Percentiles rank a stretch among this genome's conserved stretches.
Conservation (phyloP, 1,140 invertebrate genomes). For the Steinernema feltiae region DNA sequence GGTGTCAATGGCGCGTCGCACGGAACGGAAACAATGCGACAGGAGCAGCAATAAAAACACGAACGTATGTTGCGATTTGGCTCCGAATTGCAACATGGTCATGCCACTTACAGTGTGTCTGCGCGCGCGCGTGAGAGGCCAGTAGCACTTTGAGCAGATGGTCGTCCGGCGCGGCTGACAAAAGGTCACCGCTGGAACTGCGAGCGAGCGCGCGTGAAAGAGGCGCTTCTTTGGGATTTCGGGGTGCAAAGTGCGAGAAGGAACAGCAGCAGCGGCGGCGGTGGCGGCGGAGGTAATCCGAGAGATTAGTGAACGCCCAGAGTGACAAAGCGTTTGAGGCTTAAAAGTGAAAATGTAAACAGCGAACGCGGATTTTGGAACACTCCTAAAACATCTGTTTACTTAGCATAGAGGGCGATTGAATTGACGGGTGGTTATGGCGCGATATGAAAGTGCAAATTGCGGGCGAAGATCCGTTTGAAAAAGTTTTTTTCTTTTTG, state of each 20-base stretch:
- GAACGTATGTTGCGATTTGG: not conserved
- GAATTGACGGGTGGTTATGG: not conserved
- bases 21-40: not conserved
- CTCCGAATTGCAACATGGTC: not conserved
- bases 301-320: not conserved
- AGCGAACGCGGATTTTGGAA: not conserved
- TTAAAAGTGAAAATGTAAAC: not conserved
- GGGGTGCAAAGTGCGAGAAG: not conserved
- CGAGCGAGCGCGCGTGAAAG: not conserved
- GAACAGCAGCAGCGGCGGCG: not conserved
- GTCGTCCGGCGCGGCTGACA: constrained; percentile 5
- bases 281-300: not conserved
- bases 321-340: not conserved
- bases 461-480: not conserved
- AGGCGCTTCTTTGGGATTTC: not conserved
- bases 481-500: too few relatives aligned
- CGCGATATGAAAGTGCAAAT: not conserved
- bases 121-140: not conserved
- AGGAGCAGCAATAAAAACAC: not conserved
- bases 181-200: not conserved
- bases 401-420: not conserved
- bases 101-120: not conserved
- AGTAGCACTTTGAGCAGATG: not conserved
- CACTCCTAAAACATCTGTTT: not conserved
- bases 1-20: not conserved